Conservation (phyloP, 2,888 invertebrate species). For the Sylvicola cinctus region DNA sequence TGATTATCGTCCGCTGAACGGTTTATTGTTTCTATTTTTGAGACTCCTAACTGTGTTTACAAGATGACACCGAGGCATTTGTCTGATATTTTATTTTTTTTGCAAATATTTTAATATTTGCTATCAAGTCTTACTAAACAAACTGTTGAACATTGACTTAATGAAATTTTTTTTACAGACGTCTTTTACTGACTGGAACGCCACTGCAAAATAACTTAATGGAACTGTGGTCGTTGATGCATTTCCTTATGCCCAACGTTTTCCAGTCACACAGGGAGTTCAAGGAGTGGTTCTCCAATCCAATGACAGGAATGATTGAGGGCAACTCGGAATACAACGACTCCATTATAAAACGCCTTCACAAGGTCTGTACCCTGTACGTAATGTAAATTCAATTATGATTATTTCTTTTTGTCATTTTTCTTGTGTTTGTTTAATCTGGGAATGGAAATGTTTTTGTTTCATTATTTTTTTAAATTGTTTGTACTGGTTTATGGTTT, state of each 20-base stretch:
- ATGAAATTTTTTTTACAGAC: conserved; percentile 28
- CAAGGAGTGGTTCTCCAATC: conserved; percentile 97
- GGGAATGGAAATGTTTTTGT: too few species aligned
- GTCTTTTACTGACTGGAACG: conserved; percentile 81
- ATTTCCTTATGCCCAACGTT: conserved; percentile 93
- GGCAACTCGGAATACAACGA: conserved; percentile 83
- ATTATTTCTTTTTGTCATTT: conserved; percentile 5
- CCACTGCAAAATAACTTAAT: conserved; percentile 90
- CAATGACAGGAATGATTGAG: conserved; percentile 90
- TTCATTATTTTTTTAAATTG: too few species aligned
- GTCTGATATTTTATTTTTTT: not conserved
- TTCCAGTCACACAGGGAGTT: conserved; percentile 92
- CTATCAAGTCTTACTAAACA: too few species aligned
- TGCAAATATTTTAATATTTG: too few species aligned
- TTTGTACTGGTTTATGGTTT: too few species aligned
- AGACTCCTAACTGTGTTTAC: too few species aligned
- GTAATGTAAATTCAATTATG: conserved; percentile 8
- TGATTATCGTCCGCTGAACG: too few species aligned
- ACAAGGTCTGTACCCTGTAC: conserved; percentile 43
- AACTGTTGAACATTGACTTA: too few species aligned
- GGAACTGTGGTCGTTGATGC: conserved; percentile 97
- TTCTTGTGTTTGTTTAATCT: not conserved
- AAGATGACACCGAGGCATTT: conserved; percentile 1
- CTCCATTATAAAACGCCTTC: conserved; percentile 66
- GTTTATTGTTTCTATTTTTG: too few species aligned